Base-by-base conservation (phyloP, 2,888 invertebrate genomes). In the Chrysodeixis includens region DNA sequence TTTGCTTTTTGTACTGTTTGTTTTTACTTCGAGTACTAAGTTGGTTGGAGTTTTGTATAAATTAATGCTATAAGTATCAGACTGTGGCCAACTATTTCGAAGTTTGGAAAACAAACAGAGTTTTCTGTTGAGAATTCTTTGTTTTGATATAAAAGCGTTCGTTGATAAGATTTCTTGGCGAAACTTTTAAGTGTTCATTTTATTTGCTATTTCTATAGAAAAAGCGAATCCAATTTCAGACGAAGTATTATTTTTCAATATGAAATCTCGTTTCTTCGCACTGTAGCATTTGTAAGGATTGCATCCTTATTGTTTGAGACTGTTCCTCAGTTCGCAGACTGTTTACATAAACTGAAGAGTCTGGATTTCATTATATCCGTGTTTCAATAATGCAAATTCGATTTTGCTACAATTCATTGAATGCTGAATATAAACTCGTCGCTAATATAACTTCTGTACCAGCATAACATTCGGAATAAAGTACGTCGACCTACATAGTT, bases 1-100 rank as follows among this genome's bases (percentile, higher is more conserved):
- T 78, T 65, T 77, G 72, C 78, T 78, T 82, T 69, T 83, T 79
- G 78, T 79, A 78, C 82, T 82, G 79, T 86, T 87, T 78, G 71
- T 78, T 81, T 80, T 80, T 71, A 75, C 76, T 83, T 81, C 69
- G 74, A 83, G 81, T 78, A 81, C 75, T 74, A 76, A 79, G 77
- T 84, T 81, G 74, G 73, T 71, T 67, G 69, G 74, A 78, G 73
- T 80, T 74, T 76, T 79, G 74, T 78, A 78, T 75, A 82, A 82
- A 78, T 75, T 79, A 83, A 76, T 75, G 62, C 69, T 79, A 65
- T 79, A 82, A 83, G 81, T 72, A 77, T 74, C 75, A 69, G 68
- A 74, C 81, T 70, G 71, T 64, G 75, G 74, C 62, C 30, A 77
- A 83, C 79, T 83, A 81, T 83, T 76, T 57, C 64, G 20, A 81